Evolutionary conservation across 2,797 vertebrate genomes (phyloP), one percentile per base, ranked within the genome.

Genomic region (Syncerus caffer): DNA sequence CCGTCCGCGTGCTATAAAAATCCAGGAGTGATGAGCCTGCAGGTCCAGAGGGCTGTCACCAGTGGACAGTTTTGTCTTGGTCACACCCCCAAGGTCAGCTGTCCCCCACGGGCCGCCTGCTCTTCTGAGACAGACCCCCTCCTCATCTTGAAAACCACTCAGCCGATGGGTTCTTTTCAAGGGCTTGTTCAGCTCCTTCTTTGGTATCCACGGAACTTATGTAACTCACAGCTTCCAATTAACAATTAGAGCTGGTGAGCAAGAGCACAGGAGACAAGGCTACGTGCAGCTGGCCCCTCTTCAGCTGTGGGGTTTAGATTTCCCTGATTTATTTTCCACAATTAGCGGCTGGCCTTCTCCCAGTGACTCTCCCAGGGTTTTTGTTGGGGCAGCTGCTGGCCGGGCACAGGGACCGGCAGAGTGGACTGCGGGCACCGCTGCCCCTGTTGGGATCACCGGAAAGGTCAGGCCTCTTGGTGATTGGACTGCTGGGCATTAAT

Each of bases 291-390:
- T 2, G 90, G 93, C 89, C 91, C 82, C 89, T 93, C 96, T 67
- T 89, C 79, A 16, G 13, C 78, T 27, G 89, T 5, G 31, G 21
- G 90, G 82, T 92, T 94, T 96, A 87, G 89, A 95, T 31, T 95
- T 53, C 76, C 85, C 80, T 95, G 96, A 90, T 98, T 97, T 96
- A 97, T 97, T 97, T 97, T 97, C 97, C 93, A 96, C 96, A 93
- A 95, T 97, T 96, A 97, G 93, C 19, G 10, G 58, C 88, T 98
- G 98, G 96, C 96, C 76, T 80, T 45, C 90, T 95, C 86, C 96
- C 97, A 97, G 3, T 50, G 87, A 47, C 76, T 85, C 85, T 85
- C 94, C 58, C 67, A 15, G 95, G 29, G 38, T 31, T 93, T 85
- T 95, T 64, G 85, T 42, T 21, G 58, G 64, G 74, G 74, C 55